These are phyloP conservation scores for Pollenia angustigena DNA, from an alignment of 2,888 invertebrate species.

Conservation along the genomic window DNA sequence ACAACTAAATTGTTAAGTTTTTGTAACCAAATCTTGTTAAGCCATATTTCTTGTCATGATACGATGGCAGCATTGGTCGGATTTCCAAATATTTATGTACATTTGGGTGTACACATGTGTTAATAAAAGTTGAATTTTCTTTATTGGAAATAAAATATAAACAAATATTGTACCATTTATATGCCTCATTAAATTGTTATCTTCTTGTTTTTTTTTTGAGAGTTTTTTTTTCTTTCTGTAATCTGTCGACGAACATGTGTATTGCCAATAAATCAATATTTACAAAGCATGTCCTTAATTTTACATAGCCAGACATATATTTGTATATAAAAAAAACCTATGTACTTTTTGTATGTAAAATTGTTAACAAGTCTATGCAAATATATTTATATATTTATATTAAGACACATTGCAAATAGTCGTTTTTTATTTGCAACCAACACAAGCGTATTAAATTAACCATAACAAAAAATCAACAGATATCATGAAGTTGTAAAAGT, in stretches of 20 bases:
- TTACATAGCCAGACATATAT: neutral
- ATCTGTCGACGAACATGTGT: neutral
- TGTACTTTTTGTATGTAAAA: too few relatives aligned
- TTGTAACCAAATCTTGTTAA: too few relatives aligned
- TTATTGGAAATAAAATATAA: conserved; percentile 18
- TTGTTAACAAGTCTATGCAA: neutral
- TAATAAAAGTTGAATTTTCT: conserved; percentile 21
- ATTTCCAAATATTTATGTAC: neutral
- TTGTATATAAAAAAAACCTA: neutral
- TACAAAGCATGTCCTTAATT: conserved; percentile 20
- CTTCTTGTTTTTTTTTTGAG: conserved; percentile 1
- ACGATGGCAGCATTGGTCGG: too few relatives aligned
- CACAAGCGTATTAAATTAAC: neutral
- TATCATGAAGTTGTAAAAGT: too few relatives aligned
- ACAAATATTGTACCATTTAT: conserved; percentile 45
- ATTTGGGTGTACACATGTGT: conserved; percentile 1
- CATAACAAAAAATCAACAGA: too few relatives aligned
- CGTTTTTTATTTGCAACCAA: too few relatives aligned
- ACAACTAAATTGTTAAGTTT: too few relatives aligned
- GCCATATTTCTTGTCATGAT: too few relatives aligned
- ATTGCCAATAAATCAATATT: conserved; percentile 63
- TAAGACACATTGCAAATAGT: too few relatives aligned
- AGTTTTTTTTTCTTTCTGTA: neutral
- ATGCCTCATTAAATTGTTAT: conserved; percentile 62
- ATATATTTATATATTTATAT: conserved; percentile 1